Conservation (phyloP, 2,113 vertebrate species). For the Salvator merianae region DNA sequence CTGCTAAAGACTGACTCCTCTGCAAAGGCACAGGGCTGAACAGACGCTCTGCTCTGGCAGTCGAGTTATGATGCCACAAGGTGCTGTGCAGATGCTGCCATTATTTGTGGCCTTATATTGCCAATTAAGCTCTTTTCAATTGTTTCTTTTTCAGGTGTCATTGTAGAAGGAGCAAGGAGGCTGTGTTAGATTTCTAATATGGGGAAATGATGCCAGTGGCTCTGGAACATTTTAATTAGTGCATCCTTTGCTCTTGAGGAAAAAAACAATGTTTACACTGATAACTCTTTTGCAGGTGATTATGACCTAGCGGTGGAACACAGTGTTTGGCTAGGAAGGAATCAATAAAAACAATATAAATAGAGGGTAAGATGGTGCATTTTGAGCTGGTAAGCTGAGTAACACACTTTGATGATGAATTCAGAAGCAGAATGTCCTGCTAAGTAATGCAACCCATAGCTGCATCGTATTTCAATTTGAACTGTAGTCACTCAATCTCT, state of each 20-base stretch:
- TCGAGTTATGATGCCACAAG: too few relatives aligned
- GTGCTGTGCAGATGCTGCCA: too few relatives aligned
- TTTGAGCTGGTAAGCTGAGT: conserved; percentile 25
- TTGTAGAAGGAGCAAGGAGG: conserved; percentile 31
- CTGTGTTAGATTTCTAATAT: not conserved
- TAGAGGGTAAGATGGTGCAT: not conserved
- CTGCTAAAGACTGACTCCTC: too few relatives aligned
- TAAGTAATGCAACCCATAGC: conserved; percentile 34
- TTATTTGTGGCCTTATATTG: conserved; percentile 12
- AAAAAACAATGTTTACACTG: conserved; percentile 80
- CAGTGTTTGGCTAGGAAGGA: conserved; percentile 44
- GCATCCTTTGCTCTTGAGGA: conserved; percentile 53
- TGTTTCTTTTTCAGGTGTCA: conserved; percentile 29
- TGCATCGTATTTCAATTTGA: conserved; percentile 10
- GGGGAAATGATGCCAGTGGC: conserved; percentile 29
- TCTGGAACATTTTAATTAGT: conserved; percentile 63
- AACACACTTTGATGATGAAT: conserved; percentile 43
- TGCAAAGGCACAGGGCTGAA: too few relatives aligned
- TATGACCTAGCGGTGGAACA: conserved; percentile 61
- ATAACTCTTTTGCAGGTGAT: conserved; percentile 77
- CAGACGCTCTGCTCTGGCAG: too few relatives aligned
- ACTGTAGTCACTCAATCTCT: not conserved
- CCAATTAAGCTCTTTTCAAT: conserved; percentile 19
- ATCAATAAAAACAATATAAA: conserved; percentile 60
- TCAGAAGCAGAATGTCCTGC: conserved; percentile 36